Conservation (phyloP, 2,888 invertebrate genomes). For the Entomobrya multifasciata region DNA sequence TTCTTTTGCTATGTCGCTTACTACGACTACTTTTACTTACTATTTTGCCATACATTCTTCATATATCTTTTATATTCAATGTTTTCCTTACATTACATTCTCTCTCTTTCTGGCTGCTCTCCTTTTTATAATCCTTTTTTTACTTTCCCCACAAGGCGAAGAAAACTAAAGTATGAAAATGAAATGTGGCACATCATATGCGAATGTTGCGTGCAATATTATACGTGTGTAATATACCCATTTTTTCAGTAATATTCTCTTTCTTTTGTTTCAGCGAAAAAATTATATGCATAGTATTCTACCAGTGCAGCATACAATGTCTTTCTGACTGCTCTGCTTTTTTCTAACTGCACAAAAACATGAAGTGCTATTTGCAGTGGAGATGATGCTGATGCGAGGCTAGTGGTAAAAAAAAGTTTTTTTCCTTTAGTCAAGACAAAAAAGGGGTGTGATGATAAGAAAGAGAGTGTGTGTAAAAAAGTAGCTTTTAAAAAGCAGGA, state of each 20-base stretch:
- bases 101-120: constrained; percentile 20
- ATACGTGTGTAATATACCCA: constrained; percentile 11
- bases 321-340: not conserved
- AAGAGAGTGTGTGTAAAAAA: constrained; percentile 19
- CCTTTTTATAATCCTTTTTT: constrained; percentile 40
- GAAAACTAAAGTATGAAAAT: constrained; percentile 53
- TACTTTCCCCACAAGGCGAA: constrained; percentile 36
- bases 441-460: constrained; percentile 26
- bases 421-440: not conserved
- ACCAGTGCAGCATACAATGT: too few relatives aligned
- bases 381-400: not conserved
- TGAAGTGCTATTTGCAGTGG: constrained; percentile 9
- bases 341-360: constrained; percentile 8
- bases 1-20: not conserved
- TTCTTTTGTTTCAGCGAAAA: not conserved
- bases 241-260: not conserved
- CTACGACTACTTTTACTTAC: too few relatives aligned
- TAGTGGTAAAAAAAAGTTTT: constrained; percentile 22
- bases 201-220: not conserved
- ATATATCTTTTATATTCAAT: too few relatives aligned
- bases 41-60: too few relatives aligned
- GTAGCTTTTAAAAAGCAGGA: not conserved
- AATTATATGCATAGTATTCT: not conserved
- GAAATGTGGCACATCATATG: constrained; percentile 61
- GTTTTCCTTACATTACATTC: constrained; percentile 38